phyloP scores from a whole-genome alignment of 2,888 invertebrate genomes.

The Cantharis rustica region DNA sequence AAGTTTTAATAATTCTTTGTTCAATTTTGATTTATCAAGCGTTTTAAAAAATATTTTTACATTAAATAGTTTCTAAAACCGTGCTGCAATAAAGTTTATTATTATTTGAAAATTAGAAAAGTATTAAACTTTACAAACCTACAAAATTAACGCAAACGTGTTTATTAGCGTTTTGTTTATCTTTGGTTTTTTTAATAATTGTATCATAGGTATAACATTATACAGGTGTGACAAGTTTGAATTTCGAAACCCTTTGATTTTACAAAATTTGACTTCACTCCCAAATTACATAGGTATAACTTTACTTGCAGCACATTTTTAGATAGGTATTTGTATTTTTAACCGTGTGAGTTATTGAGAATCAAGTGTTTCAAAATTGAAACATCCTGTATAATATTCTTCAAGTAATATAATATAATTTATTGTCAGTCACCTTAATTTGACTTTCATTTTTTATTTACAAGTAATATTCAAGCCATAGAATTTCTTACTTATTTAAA shows the following conservation, averaged over 20 bases:
- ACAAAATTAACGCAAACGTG: constrained; percentile 14
- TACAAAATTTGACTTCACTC: neutral
- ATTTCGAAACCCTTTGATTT: neutral
- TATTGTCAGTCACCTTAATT: constrained; percentile 55
- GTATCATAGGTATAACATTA: neutral
- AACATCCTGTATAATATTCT: neutral
- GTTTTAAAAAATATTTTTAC: constrained; percentile 22
- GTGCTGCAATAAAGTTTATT: constrained; percentile 24
- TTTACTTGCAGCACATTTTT: neutral
- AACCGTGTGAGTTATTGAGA: neutral
- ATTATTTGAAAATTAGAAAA: constrained; percentile 24
- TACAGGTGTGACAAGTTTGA: neutral
- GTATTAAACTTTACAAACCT: constrained; percentile 12
- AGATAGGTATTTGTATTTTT: neutral
- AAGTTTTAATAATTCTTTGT: constrained; percentile 1
- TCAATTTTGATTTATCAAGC: constrained; percentile 2
- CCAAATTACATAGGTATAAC: neutral
- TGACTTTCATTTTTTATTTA: constrained; percentile 44
- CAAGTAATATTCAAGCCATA: constrained; percentile 30
- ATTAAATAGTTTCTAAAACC: constrained; percentile 28
- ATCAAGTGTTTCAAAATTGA: neutral
- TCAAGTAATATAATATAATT: constrained; percentile 31
- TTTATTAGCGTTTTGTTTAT: constrained; percentile 12
- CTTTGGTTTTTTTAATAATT: constrained; percentile 19
- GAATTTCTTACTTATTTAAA: constrained; percentile 15